Conservation (phyloP, 1,140 invertebrate species). For the Trichomalopsis sarcophagae region DNA sequence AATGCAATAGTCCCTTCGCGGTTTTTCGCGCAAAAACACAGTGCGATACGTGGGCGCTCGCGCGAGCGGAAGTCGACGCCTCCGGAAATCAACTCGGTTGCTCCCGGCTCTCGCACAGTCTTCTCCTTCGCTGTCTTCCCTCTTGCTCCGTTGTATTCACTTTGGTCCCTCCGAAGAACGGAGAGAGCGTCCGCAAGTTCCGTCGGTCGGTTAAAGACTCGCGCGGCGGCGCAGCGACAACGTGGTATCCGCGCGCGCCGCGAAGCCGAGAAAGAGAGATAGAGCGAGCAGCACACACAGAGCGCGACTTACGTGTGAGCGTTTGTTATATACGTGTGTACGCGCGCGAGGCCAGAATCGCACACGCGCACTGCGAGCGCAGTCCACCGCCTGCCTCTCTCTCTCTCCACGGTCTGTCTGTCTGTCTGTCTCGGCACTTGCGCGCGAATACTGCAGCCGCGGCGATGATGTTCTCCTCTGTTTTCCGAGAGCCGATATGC, state of each 20-base stretch:
- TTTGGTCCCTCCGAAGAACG: too few relatives aligned
- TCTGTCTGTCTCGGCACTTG: neutral
- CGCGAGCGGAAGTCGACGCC: constrained; percentile 9
- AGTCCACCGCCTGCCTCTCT: neutral
- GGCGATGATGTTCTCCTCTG: neutral
- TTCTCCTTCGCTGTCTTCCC: too few relatives aligned
- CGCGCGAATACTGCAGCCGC: neutral
- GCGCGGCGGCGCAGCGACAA: neutral
- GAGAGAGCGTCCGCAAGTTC: neutral
- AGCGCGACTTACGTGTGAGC: too few relatives aligned
- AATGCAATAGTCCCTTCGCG: too few relatives aligned
- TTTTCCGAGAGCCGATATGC: too few relatives aligned
- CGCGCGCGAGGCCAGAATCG: neutral
- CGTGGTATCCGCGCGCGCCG: neutral
- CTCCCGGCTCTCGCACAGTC: too few relatives aligned
- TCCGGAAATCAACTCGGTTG: neutral
- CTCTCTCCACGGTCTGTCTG: too few relatives aligned
- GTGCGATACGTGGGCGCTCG: neutral
- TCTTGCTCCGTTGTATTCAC: too few relatives aligned
- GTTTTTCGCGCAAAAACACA: too few relatives aligned
- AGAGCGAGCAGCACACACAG: neutral
- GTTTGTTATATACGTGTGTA: neutral
- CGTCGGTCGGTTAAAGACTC: neutral
- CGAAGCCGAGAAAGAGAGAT: too few relatives aligned
- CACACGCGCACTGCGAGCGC: neutral